Evolutionary conservation across 2,113 vertebrate species (phyloP).

Genomic region (Corydoras sp.): DNA sequence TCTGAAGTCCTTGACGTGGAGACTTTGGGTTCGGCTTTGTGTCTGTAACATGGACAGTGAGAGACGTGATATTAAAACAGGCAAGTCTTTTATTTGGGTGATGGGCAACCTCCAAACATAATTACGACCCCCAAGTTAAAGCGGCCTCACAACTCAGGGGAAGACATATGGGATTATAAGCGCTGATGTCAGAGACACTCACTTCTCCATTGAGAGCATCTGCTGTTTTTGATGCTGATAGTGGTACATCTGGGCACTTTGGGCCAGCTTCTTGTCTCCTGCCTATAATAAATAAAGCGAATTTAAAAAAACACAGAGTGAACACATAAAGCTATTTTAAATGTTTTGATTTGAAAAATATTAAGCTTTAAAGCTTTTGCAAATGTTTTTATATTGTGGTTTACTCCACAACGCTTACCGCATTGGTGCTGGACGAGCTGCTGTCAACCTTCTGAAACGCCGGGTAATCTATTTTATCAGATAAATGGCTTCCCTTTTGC

Average conservation of each 20-base stretch:
- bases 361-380: no score
- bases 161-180: no score
- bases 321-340: no score
- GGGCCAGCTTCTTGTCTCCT: constrained; percentile 83
- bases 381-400: no score
- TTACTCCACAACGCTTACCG: constrained; percentile 67
- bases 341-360: no score
- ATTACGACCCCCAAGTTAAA: no score
- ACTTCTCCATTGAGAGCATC: constrained; percentile 86
- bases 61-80: background rate
- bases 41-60: constrained; percentile 60
- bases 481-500: constrained; percentile 69
- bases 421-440: constrained; percentile 60
- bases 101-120: no score
- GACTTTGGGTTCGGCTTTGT: constrained; percentile 66
- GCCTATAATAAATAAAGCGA: constrained; percentile 57
- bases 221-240: constrained; percentile 95
- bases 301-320: background rate
- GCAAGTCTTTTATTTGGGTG: background rate
- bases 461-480: constrained; percentile 76
- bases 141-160: no score
- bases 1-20: constrained; percentile 74
- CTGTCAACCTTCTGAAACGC: constrained; percentile 55
- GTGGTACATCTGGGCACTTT: constrained; percentile 91
- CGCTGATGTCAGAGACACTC: background rate